These are phyloP conservation scores for Drosophila mayaguana DNA, from an alignment of 2,888 invertebrate genomes.

Conservation along the genomic window DNA sequence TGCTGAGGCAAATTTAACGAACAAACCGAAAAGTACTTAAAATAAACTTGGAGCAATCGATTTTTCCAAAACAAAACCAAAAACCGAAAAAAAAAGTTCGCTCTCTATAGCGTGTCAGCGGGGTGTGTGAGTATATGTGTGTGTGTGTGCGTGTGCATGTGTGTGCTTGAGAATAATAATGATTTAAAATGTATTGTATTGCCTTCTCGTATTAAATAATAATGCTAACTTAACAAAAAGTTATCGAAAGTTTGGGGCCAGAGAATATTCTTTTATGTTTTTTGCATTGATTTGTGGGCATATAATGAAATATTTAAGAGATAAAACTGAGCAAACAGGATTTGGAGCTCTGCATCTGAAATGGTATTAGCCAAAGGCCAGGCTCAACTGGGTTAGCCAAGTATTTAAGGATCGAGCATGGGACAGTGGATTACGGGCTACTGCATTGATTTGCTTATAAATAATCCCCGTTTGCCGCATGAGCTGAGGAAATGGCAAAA, in stretches of 20 bases:
- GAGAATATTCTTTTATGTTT: background rate
- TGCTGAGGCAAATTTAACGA: background rate
- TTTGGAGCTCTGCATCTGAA: background rate
- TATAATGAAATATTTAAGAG: background rate
- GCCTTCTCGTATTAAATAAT: conserved; percentile 4
- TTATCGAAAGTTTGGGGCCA: background rate
- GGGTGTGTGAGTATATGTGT: background rate
- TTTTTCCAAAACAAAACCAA: conserved; percentile 2
- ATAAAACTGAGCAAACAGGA: background rate
- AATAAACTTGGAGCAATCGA: conserved; percentile 7
- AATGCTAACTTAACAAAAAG: conserved; percentile 5
- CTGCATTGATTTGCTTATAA: background rate
- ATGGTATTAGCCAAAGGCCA: background rate
- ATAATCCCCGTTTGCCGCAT: background rate
- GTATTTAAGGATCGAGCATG: no score
- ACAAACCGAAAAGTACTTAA: conserved; percentile 12
- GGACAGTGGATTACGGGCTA: background rate
- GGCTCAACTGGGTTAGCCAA: background rate
- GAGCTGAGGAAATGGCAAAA: background rate
- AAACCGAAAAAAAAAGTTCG: background rate
- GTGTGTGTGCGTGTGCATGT: background rate
- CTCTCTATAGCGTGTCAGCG: background rate
- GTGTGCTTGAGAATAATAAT: background rate
- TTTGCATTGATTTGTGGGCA: background rate
- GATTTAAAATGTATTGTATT: conserved; percentile 3